Percentiles rank a stretch among this genome's conserved stretches.
Conservation (phyloP, 1,140 invertebrate species). For the Bursaphelenchus mucronatus region DNA sequence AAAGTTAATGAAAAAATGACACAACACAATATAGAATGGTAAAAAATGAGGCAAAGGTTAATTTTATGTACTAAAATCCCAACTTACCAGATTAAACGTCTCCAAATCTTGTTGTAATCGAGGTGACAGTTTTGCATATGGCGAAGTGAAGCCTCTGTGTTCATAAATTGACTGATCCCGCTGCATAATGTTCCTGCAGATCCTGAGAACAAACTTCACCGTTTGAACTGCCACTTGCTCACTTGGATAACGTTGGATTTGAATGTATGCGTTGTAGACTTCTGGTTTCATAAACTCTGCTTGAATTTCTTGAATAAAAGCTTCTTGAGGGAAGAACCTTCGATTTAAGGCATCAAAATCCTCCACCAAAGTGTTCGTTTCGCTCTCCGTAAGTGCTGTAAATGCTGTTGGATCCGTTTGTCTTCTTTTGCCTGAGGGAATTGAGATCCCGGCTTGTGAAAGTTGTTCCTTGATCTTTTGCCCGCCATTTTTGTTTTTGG, state of each 20-base stretch:
- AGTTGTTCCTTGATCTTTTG: conserved; percentile 10
- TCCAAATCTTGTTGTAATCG: neutral
- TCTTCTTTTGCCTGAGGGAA: neutral
- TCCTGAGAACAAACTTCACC: too few species aligned
- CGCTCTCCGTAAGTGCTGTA: conserved; percentile 10
- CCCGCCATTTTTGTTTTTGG: conserved; percentile 13
- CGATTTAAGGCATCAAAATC: conserved; percentile 1
- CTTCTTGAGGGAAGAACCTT: conserved; percentile 1
- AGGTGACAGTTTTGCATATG: too few species aligned
- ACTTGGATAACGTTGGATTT: too few species aligned
- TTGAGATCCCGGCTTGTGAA: neutral
- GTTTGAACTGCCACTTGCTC: too few species aligned
- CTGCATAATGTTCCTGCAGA: too few species aligned
- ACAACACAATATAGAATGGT: neutral
- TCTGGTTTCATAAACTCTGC: neutral
- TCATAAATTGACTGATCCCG: too few species aligned
- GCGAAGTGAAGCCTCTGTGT: too few species aligned
- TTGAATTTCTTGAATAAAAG: conserved; percentile 2
- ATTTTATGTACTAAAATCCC: neutral
- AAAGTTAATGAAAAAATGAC: neutral
- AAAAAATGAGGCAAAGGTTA: neutral
- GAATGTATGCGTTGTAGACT: neutral
- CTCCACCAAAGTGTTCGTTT: conserved; percentile 4
- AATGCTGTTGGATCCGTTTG: neutral
- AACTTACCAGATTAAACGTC: neutral